Base-by-base conservation (phyloP, 2,888 invertebrate genomes). In the Eustalomyia histrio region DNA sequence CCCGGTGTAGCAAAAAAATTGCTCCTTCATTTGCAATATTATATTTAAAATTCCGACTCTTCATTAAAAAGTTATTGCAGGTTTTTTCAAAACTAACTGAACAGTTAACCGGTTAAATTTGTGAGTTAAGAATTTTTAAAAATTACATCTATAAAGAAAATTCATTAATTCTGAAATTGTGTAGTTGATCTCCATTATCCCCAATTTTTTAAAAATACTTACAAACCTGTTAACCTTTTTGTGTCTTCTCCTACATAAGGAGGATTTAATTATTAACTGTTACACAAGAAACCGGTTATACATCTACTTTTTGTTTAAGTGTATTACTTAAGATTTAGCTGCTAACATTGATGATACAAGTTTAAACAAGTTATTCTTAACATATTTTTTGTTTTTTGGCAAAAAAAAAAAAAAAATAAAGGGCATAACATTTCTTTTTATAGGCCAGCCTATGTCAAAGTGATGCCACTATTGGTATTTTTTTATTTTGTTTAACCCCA, bases 241-340 rank as follows among this genome's bases (percentile, higher is more conserved):
- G n/a, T 8, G 17, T 12, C 47, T 47, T 12, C 47, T 47, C 43
- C 43, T 29, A 67, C 60, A 67, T 57, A 52, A 21, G 58, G 61
- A 72, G 80, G 72, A 76, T 72, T 63, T 72, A 8, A 58, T 72
- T 58, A 3, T 55, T 43, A 76, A 80, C 61, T 80, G 61, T 76
- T 65, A n/a, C 63, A 68, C 55, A 21, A 50, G 24, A 61, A 80
- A 80, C 80, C 72, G 76, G 80, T 80, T 53, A 29, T 21, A 4
- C 39, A 16, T 18, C 14, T 18, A 16, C 16, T 4, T 7, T n/a
- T 21, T 55, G 7, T 21, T 35, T 3, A 10, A 24, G 29, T 65
- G 29, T 29, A 16, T 50, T 16, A 2, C 43, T 64, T 74, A 47
- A 60, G 64, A 69, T 69, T 65, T 53, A 18, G 67, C 53, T 58